Percentiles rank a stretch among this genome's conserved stretches.
Conservation (phyloP, 2,797 vertebrate genomes). For the Menidia menidia region DNA sequence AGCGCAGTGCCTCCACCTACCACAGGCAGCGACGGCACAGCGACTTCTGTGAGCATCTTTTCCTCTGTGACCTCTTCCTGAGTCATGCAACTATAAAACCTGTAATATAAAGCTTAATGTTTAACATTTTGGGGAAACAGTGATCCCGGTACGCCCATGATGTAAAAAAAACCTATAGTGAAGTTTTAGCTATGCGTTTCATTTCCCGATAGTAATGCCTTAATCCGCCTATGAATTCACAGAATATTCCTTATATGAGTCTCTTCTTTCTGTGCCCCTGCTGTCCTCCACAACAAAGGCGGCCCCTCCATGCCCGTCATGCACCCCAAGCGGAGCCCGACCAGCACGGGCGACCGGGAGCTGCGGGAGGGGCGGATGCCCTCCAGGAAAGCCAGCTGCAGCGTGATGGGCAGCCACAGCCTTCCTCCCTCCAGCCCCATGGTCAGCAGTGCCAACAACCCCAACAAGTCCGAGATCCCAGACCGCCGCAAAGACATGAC, state of each 20-base stretch:
- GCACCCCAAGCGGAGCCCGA: constrained; percentile 92
- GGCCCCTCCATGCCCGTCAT: constrained; percentile 90
- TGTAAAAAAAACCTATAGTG: too few relatives aligned
- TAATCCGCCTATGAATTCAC: neutral
- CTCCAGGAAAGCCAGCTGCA: constrained; percentile 89
- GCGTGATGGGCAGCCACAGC: constrained; percentile 87
- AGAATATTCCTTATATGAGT: constrained; percentile 74
- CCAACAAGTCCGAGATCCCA: constrained; percentile 94
- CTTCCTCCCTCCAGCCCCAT: constrained; percentile 92
- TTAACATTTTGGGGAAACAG: neutral
- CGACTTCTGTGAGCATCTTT: constrained; percentile 90
- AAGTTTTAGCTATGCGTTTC: neutral
- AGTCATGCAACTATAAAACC: neutral
- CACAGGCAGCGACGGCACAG: constrained; percentile 94
- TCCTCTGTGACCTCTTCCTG: constrained; percentile 41
- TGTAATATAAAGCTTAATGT: neutral
- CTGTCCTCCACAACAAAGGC: constrained; percentile 85
- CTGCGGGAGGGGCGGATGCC: constrained; percentile 90
- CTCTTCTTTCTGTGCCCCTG: constrained; percentile 66
- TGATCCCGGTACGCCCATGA: neutral
- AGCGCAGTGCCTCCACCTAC: constrained; percentile 90
- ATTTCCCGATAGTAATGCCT: neutral
- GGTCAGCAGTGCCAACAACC: constrained; percentile 96
- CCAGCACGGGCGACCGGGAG: constrained; percentile 88
- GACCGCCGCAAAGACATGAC: constrained; percentile 91